Base-by-base conservation (phyloP, 2,888 invertebrate species). In the Aleiodes testaceus region DNA sequence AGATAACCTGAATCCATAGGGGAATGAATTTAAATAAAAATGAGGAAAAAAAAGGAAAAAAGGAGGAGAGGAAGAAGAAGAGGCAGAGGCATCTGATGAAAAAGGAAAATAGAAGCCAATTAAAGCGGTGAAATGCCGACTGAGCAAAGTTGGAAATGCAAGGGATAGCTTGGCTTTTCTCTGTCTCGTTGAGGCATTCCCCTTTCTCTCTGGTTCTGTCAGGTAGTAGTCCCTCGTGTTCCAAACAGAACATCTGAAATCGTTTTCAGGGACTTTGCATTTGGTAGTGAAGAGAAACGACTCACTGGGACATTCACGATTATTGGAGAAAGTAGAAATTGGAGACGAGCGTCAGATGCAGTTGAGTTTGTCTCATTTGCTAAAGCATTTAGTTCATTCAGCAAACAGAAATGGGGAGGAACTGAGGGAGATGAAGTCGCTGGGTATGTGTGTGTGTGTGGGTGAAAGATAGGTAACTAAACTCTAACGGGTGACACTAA, bases 341-440 rank as follows among this genome's bases (percentile, higher is more conserved):
- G 76, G 76, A 67, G 75, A 77, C 76, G 77, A 78, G 75, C 79
- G 80, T 79, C 81, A 79, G 75, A 72, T 70, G 75, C 81, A 81
- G 81, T 55, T 75, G 72, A 76, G 36, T 50, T 69, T 45, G 36
- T 45, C 53, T 49, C 42, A 49, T 59, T 36, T 42, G 22, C 12
- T 30, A 26, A 45, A 47, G 44, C 68, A 68, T 68, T 68, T 68
- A 49, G 47, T 14, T n/a, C 53, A 45, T 9, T 52, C 26, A 68
- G 30, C 52, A 26, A 16, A 52, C 16, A 50, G 20, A 66, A 12
- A 42, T 36, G 12, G 18, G 12, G 53, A 53, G 3, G 11, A 26
- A 52, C 22, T 9, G 6, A 53, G 7, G 14, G 36, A 63, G 20
- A 42, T 16, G 11, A 20, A 16, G 66, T 61, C 20, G 30, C 55